A percentile compares a stretch with the other conserved stretches of the same genome.
Evolutionary conservation across 2,888 invertebrate genomes (phyloP).

Genomic region (Gerris lacustris): DNA sequence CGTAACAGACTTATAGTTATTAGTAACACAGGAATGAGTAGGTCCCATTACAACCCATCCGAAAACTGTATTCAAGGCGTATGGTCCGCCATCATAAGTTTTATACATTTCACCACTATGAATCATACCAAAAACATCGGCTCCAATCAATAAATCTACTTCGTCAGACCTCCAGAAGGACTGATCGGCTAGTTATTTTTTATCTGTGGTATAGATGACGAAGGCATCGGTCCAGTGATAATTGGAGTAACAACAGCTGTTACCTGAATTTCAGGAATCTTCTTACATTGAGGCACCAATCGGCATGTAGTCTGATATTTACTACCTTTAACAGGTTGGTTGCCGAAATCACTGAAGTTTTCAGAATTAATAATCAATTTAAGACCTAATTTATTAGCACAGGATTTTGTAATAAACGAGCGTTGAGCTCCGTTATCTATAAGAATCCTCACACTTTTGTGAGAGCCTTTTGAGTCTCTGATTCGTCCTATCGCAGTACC

Average conservation of each 20-base stretch:
- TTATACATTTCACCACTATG: too few species aligned
- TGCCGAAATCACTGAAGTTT: conserved; percentile 6
- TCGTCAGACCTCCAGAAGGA: neutral
- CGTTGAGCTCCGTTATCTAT: conserved; percentile 14
- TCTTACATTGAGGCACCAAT: neutral
- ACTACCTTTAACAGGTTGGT: neutral
- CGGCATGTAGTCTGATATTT: neutral
- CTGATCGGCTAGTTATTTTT: conserved; percentile 9
- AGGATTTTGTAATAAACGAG: conserved; percentile 11
- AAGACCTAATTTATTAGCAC: conserved; percentile 11
- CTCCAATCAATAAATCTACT: conserved; percentile 11
- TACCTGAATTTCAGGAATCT: too few species aligned
- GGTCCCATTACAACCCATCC: conserved; percentile 11
- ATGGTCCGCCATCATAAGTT: neutral
- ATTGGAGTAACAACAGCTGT: too few species aligned
- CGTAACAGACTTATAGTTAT: neutral
- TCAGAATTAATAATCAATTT: neutral
- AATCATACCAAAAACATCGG: conserved; percentile 10
- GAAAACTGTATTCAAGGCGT: conserved; percentile 2
- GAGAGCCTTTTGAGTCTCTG: neutral
- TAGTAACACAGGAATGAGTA: neutral
- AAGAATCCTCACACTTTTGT: neutral
- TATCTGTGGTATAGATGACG: too few species aligned
- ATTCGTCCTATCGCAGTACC: conserved; percentile 6
- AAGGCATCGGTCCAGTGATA: too few species aligned